Conservation (phyloP, 2,888 invertebrate genomes). For the Philhelius pedissequus region DNA sequence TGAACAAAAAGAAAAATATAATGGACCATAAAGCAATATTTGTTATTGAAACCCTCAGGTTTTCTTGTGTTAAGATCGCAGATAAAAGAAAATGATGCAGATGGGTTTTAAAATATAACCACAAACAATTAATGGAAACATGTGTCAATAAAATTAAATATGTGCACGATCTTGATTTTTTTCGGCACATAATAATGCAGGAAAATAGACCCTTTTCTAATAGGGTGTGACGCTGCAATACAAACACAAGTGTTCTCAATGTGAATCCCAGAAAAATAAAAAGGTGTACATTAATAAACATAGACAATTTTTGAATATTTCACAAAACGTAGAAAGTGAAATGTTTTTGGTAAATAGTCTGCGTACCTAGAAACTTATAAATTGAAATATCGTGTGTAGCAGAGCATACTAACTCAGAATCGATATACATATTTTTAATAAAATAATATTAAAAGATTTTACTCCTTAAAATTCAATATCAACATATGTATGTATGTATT, state of each 20-base stretch:
- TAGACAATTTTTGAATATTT: no score
- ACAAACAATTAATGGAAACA: conserved; percentile 43
- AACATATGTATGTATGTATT: no score
- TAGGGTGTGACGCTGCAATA: not conserved
- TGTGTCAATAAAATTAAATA: conserved; percentile 47
- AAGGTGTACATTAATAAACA: no score
- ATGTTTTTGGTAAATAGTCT: no score
- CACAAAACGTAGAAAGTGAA: no score
- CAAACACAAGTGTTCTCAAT: not conserved
- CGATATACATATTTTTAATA: no score
- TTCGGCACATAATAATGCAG: not conserved
- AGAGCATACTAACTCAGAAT: no score
- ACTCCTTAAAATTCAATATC: no score
- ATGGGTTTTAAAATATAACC: conserved; percentile 36
- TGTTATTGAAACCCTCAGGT: conserved; percentile 71
- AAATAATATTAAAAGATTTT: no score
- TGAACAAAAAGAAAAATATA: conserved; percentile 70
- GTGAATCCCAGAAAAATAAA: no score
- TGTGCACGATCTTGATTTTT: conserved; percentile 5
- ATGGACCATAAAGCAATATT: conserved; percentile 79
- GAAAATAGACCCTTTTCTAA: not conserved
- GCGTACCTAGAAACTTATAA: no score
- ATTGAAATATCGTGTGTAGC: no score
- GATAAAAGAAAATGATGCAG: conserved; percentile 43
- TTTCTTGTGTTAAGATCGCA: conserved; percentile 8